A percentile compares a stretch with the other conserved stretches of the same genome.
phyloP scores from a whole-genome alignment of 1,140 invertebrate species.

The Papilio xuthus region DNA sequence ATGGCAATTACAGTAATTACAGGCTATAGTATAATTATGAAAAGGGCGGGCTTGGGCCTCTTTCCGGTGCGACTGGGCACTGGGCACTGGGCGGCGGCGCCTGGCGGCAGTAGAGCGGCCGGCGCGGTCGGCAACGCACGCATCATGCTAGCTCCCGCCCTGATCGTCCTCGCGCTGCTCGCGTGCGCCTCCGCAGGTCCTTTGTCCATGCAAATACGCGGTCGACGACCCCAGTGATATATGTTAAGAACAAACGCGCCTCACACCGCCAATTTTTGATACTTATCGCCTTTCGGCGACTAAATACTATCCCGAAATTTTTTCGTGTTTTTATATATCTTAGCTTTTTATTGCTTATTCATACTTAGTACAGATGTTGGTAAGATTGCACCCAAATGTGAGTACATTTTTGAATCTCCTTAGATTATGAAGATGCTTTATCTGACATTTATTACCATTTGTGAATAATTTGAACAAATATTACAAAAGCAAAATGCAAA shows the following conservation, averaged over 20 bases:
- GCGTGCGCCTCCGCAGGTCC: slow-evolving; percentile 60
- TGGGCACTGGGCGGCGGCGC: slow-evolving; percentile 37
- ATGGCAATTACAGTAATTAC: slow-evolving; percentile 32
- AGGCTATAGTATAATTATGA: background rate
- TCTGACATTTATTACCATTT: background rate
- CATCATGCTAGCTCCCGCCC: slow-evolving; percentile 48
- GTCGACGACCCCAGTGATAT: slow-evolving; percentile 67
- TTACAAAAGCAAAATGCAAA: background rate
- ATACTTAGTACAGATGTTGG: background rate
- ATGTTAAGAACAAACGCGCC: slow-evolving; percentile 54
- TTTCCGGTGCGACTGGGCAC: slow-evolving; percentile 41
- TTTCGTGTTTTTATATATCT: slow-evolving; percentile 21
- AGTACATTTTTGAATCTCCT: background rate
- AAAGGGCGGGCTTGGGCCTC: background rate
- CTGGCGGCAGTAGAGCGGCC: slow-evolving; percentile 51
- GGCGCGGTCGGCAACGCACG: slow-evolving; percentile 47
- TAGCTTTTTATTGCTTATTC: background rate
- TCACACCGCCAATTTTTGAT: slow-evolving; percentile 43
- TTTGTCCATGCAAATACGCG: slow-evolving; percentile 60
- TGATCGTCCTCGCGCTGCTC: slow-evolving; percentile 45
- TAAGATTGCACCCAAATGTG: background rate
- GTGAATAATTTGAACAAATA: background rate
- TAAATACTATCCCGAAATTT: slow-evolving; percentile 9
- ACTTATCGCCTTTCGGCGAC: slow-evolving; percentile 41
- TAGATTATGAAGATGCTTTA: background rate